Conservation (phyloP, 2,113 vertebrate genomes). For the Stegostoma tigrinum region DNA sequence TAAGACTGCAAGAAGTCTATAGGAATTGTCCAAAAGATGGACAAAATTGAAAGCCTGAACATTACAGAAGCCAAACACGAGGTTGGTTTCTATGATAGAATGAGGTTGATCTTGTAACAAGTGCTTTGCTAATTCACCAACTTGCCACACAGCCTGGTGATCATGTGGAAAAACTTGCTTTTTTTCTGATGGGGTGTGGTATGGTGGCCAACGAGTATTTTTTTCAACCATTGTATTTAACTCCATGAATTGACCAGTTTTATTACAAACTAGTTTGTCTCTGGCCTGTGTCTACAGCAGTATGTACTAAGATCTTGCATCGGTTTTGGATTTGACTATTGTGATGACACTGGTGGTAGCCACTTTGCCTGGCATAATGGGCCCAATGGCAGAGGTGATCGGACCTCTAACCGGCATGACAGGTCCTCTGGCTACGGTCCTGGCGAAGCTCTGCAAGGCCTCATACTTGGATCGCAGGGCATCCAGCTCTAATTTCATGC, state of each 20-base stretch:
- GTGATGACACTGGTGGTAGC: constrained; percentile 98
- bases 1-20: neutral
- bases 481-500: constrained; percentile 94
- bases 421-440: constrained; percentile 89
- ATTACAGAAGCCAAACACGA: neutral
- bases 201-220: no score
- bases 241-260: constrained; percentile 68
- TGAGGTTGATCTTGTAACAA: neutral
- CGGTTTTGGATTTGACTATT: constrained; percentile 97
- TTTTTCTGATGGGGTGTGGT: constrained; percentile 45
- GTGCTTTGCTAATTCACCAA: neutral
- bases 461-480: constrained; percentile 95
- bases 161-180: constrained; percentile 44
- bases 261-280: constrained; percentile 43
- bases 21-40: neutral
- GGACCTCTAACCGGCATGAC: constrained; percentile 75
- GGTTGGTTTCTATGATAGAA: neutral
- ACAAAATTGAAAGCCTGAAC: neutral
- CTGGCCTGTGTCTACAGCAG: constrained; percentile 26
- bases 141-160: constrained; percentile 42
- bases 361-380: constrained; percentile 85
- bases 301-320: constrained; percentile 82
- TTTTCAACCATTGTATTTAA: constrained; percentile 54
- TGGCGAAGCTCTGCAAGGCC: constrained; percentile 94
- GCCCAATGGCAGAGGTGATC: constrained; percentile 76